A percentile compares a stretch with the other conserved stretches of the same genome.
Evolutionary conservation across 2,797 vertebrate genomes (phyloP).

Genomic region (Podargus strigoides): DNA sequence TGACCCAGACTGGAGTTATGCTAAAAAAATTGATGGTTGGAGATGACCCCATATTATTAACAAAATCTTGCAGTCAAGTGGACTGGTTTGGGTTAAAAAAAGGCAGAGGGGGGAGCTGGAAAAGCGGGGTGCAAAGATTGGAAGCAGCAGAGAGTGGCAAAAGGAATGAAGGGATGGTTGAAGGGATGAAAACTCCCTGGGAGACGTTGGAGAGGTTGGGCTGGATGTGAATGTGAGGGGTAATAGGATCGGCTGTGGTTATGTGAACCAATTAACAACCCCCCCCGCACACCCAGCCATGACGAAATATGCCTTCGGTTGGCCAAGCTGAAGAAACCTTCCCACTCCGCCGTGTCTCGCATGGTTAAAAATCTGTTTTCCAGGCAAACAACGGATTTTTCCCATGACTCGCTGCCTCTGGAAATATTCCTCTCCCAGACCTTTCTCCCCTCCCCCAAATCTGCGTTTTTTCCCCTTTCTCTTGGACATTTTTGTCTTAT

Average conservation of each 20-base stretch:
- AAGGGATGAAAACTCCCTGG: background rate
- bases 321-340: background rate
- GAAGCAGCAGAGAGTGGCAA: background rate
- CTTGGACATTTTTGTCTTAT: background rate
- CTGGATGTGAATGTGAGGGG: fast-evolving
- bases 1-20: background rate
- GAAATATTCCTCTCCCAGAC: slow-evolving; percentile 20
- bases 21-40: background rate
- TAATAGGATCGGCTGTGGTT: background rate
- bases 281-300: background rate
- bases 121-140: background rate
- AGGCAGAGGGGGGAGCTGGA: background rate
- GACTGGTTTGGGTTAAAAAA: background rate
- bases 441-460: background rate
- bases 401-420: slow-evolving; percentile 24
- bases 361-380: background rate
- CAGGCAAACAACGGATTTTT: background rate
- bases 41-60: background rate
- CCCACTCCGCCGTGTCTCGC: background rate
- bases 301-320: background rate
- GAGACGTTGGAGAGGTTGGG: background rate
- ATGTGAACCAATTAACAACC: background rate
- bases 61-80: background rate
- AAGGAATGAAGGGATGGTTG: background rate
- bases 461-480: background rate